Base-by-base conservation (phyloP, 64 coral and sea anemone genomes). In the Pachyseris speciosa region DNA sequence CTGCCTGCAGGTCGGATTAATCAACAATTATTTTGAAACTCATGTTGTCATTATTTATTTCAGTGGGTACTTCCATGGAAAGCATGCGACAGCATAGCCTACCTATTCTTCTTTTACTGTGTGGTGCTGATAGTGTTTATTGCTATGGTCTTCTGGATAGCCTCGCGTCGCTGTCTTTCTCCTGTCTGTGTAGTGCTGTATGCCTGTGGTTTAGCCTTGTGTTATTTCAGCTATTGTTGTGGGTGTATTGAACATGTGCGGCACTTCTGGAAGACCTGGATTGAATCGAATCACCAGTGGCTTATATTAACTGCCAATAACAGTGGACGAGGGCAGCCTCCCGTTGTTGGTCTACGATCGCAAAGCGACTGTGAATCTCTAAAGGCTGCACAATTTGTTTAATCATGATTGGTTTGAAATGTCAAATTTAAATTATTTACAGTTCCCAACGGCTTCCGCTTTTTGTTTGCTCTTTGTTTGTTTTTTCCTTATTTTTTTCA, bases 171-270 rank as follows among this genome's bases (percentile, higher is more conserved):
- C n/a, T 89, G 86, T 15, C 64, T 60, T 11, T 51, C 70, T 41
- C 64, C 86, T 3, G 41, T 89, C 67, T 89, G 86, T 55, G 50
- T 89, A 5, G 86, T 89, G 15, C n/a, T 89, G 8, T 89, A 89
- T 15, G 71, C 74, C 37, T 69, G 86, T 37, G 41, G 59, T 40
- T 15, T 89, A 38, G 64, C 71, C 4, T 25, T 89, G 0, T 61
- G 73, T 17, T 89, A 89, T 28, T 64, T 89, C 53, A 41, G 71
- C 15, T 89, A 89, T 15, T 89, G 86, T 55, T 89, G 86, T 44
- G 86, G 86, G 4, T 89, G 64, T 9, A 67, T 89, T 4, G 51
- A 66, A 13, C 72, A 89, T 71, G 77, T 77, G 1, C 22, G 51
- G 22, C 19, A 36, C 19, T 89, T 40, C 58, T 89, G 72, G 86